Evolutionary conservation across 2,113 vertebrate genomes (phyloP).

Genomic region (Dolichallabes microphthalmus): DNA sequence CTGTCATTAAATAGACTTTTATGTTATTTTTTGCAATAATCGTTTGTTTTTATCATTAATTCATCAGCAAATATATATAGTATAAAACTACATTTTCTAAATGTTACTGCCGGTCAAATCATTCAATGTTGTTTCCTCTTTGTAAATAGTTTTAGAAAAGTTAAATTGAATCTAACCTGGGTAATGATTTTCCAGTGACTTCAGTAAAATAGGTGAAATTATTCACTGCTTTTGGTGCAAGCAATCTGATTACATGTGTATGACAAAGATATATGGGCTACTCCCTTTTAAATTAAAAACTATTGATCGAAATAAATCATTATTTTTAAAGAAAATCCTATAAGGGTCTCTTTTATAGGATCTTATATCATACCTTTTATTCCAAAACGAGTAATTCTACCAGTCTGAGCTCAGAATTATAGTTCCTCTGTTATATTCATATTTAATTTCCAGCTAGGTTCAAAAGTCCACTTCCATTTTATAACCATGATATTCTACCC

Average conservation of each 20-base stretch:
- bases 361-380: slow-evolving; percentile 1
- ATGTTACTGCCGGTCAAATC: neutral
- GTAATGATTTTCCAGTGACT: neutral
- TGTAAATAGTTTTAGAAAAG: neutral
- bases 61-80: neutral
- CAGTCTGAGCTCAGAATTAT: too few species aligned
- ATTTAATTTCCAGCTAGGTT: slow-evolving; percentile 32
- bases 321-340: neutral
- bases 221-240: neutral
- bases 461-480: neutral
- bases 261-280: neutral
- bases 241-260: neutral
- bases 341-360: neutral
- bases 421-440: neutral
- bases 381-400: neutral
- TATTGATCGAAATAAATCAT: neutral
- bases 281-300: neutral
- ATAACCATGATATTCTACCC: neutral
- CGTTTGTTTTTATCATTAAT: neutral
- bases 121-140: neutral
- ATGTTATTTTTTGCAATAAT: neutral
- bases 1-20: neutral
- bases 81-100: neutral
- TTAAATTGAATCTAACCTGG: neutral
- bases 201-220: neutral